These are phyloP conservation scores for Recurvirostra avosetta DNA, from an alignment of 2,113 vertebrate species.

Conservation along the genomic window DNA sequence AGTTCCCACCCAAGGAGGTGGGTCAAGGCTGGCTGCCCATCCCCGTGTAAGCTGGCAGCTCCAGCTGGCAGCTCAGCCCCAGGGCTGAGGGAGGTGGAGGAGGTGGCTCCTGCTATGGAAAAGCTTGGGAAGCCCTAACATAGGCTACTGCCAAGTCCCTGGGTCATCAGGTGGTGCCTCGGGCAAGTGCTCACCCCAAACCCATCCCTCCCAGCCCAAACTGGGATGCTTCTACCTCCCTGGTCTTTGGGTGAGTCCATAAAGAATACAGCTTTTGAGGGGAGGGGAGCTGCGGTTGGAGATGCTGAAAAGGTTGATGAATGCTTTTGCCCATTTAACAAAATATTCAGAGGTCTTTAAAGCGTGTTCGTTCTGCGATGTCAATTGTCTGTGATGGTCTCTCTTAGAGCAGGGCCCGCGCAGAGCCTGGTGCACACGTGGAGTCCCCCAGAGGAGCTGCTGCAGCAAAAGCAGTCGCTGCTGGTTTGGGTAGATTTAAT, in stretches of 20 bases:
- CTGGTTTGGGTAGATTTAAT: background rate
- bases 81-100: background rate
- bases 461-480: background rate
- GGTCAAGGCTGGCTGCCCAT: background rate
- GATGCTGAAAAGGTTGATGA: too few species aligned
- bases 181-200: background rate
- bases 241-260: background rate
- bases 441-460: background rate
- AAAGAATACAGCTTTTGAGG: rapidly evolving
- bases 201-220: background rate
- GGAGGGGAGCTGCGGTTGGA: rapidly evolving
- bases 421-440: rapidly evolving
- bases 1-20: rapidly evolving
- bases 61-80: background rate
- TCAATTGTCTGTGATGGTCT: rapidly evolving
- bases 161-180: background rate
- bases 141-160: background rate
- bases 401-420: rapidly evolving
- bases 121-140: background rate
- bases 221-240: background rate
- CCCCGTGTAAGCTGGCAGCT: background rate
- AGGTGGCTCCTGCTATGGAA: background rate
- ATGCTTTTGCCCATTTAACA: background rate
- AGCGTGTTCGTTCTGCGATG: rapidly evolving
- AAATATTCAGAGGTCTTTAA: background rate